A percentile compares a stretch with the other conserved stretches of the same genome.
These are phyloP conservation scores for Opisthograptis luteolata DNA, from an alignment of 2,888 invertebrate species.

Conservation along the genomic window DNA sequence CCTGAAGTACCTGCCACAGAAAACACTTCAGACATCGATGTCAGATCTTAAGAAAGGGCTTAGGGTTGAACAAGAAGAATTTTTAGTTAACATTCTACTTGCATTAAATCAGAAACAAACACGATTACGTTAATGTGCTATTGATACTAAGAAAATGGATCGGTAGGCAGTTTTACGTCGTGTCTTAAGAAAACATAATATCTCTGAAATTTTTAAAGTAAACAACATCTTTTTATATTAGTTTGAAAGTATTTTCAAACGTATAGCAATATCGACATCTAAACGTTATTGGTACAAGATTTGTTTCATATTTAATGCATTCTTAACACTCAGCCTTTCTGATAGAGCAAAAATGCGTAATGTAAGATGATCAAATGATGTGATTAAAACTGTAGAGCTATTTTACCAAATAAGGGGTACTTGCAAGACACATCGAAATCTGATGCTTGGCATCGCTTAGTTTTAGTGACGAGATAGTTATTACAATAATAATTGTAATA, in stretches of 20 bases:
- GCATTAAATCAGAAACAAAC: neutral
- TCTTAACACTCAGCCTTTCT: constrained; percentile 27
- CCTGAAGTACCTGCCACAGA: constrained; percentile 34
- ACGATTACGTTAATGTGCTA: neutral
- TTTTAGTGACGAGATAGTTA: constrained; percentile 60
- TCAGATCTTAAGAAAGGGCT: constrained; percentile 14
- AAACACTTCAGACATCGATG: too few species aligned
- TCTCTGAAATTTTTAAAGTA: too few species aligned
- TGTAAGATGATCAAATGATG: constrained; percentile 36
- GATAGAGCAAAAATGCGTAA: constrained; percentile 26
- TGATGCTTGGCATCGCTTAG: constrained; percentile 47
- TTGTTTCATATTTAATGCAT: constrained; percentile 29
- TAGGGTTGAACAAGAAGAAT: neutral
- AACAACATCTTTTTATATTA: too few species aligned
- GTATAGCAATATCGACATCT: neutral
- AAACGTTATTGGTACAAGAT: neutral
- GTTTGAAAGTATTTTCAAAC: neutral
- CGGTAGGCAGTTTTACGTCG: too few species aligned
- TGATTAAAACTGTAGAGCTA: constrained; percentile 56
- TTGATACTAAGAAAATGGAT: too few species aligned
- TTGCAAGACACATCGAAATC: constrained; percentile 40
- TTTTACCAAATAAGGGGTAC: constrained; percentile 74
- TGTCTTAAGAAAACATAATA: neutral
- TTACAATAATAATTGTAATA: constrained; percentile 55
- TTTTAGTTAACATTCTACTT: neutral